phyloP scores from a whole-genome alignment of 2,888 invertebrate genomes.

The Steinernema carpocapsae region DNA sequence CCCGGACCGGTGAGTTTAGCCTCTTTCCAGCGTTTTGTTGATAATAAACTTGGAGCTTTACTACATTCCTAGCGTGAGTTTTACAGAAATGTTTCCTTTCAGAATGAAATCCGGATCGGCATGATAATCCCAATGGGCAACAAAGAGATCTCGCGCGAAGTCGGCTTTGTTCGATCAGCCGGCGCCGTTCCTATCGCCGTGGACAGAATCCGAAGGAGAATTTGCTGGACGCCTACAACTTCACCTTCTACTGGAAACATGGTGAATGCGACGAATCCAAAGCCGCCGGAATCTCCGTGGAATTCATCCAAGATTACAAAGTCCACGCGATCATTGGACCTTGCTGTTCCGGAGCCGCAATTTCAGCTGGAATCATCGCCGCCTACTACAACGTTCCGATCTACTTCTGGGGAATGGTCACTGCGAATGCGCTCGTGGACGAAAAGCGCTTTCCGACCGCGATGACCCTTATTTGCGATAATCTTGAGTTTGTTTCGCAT shows the following conservation, averaged over 20 bases:
- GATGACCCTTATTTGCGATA: neutral
- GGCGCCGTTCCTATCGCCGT: neutral
- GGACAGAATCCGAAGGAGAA: neutral
- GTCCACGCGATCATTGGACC: slow-evolving; percentile 53
- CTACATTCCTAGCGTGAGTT: too few species aligned
- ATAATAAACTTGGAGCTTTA: too few species aligned
- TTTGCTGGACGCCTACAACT: slow-evolving; percentile 15
- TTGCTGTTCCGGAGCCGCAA: slow-evolving; percentile 43
- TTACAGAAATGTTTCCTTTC: neutral
- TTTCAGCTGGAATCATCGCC: neutral
- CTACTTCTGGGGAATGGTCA: slow-evolving; percentile 47
- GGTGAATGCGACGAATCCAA: neutral
- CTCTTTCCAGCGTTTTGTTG: too few species aligned
- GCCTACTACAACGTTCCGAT: slow-evolving; percentile 49
- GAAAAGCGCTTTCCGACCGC: slow-evolving; percentile 46
- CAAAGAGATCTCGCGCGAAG: neutral
- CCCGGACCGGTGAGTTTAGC: too few species aligned
- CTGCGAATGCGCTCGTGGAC: slow-evolving; percentile 43
- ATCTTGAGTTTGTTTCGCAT: too few species aligned
- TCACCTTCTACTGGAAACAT: neutral
- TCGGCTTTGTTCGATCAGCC: slow-evolving; percentile 4
- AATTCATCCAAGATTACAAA: slow-evolving; percentile 43
- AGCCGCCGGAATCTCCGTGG: slow-evolving; percentile 48
- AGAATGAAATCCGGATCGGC: neutral
- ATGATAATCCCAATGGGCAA: neutral